Conservation (phyloP, 2,113 vertebrate species). For the Aix galericulata region DNA sequence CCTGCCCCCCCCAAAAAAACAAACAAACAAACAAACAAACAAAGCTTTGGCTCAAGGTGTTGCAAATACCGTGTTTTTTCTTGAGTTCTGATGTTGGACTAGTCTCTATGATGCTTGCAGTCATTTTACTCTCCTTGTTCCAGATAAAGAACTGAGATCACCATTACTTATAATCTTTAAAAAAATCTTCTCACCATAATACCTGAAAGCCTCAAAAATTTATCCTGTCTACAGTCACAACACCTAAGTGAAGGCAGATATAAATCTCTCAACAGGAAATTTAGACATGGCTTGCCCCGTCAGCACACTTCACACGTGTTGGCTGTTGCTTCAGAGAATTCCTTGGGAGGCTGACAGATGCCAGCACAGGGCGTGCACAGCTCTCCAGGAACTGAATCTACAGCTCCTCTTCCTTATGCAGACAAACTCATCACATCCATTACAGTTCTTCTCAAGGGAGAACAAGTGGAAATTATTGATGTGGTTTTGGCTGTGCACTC, state of each 20-base stretch:
- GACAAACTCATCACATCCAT: not conserved
- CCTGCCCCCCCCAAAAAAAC: not conserved
- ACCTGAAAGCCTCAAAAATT: not conserved
- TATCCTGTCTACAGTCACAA: not conserved
- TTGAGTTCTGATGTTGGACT: not conserved
- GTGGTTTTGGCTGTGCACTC: not conserved
- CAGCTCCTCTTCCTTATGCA: not conserved
- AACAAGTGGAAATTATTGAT: not conserved
- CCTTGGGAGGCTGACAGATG: not conserved
- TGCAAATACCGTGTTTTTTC: not conserved
- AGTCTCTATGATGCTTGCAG: not conserved
- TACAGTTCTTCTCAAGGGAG: not conserved
- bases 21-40: not conserved
- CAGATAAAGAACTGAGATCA: not conserved
- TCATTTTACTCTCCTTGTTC: not conserved
- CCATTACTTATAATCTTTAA: not conserved
- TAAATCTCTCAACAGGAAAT: not conserved
- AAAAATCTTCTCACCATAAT: not conserved
- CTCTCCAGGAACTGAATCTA: not conserved
- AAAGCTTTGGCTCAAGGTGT: not conserved
- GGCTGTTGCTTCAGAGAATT: not conserved
- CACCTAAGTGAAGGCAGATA: not conserved
- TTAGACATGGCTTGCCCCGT: not conserved
- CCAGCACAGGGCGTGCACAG: accelerated
- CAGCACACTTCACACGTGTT: not conserved